A percentile compares a stretch with the other conserved stretches of the same genome.
phyloP scores from a whole-genome alignment of 2,113 vertebrate genomes.

The Aptenodytes patagonicus region DNA sequence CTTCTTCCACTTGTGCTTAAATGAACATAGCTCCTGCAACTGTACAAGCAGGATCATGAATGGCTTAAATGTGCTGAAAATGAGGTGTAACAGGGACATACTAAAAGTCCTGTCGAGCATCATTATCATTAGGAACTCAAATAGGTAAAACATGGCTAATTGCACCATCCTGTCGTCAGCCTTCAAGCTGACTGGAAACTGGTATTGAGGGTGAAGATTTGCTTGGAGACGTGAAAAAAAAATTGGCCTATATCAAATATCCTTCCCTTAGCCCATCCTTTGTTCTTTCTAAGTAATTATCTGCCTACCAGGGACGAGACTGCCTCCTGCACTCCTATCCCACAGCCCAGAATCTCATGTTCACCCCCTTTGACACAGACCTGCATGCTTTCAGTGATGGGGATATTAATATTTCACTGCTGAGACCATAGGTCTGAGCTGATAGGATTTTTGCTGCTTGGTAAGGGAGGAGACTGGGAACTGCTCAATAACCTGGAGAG shows the following conservation, averaged over 20 bases:
- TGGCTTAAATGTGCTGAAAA: not conserved
- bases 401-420: not conserved
- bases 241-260: fast-evolving
- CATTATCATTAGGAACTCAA: not conserved
- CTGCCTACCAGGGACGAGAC: fast-evolving
- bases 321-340: not conserved
- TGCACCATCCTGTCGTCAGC: not conserved
- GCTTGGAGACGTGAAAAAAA: not conserved
- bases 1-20: not conserved
- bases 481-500: not conserved
- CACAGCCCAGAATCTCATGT: not conserved
- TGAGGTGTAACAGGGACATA: not conserved
- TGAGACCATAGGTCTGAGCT: not conserved
- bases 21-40: not conserved
- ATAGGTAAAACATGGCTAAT: not conserved
- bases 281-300: not conserved
- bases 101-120: not conserved
- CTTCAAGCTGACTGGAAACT: not conserved
- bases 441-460: not conserved
- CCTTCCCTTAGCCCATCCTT: not conserved
- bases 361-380: not conserved
- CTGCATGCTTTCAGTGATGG: not conserved
- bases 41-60: not conserved
- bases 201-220: not conserved
- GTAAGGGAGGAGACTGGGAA: not conserved